Evolutionary conservation across 2,113 vertebrate species (phyloP), one percentile per base, ranked within the genome.

Genomic region (Chloroceryle aenea): DNA sequence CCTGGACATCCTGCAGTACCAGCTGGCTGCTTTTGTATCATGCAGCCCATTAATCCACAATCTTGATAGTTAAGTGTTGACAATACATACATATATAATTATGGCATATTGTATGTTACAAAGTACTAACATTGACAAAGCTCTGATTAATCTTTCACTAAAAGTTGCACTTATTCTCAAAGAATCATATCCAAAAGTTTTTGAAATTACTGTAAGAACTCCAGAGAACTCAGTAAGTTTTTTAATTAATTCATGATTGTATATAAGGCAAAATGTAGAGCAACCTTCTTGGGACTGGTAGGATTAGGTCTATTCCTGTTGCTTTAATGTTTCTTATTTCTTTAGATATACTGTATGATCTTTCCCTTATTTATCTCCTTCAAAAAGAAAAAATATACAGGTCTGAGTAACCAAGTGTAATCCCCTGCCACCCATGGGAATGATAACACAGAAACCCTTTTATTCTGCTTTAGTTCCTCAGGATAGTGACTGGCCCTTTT

Each of bases 21-120:
- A 56, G 40, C 48, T 59, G 71, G 27, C 45, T 72, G 52, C 29
- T 43, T 71, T 56, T 1, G 2, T 40, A 15, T 3, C 2, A 0
- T 17, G 34, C 67, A 90, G 42, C 66, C 77, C 67, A 11, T 55
- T 14, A 55, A 76, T 12, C n/a, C 45, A 14, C 14, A 8, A 32
- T 4, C 59, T 32, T 30, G 42, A 48, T 14, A 32, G 9, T 38
- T 1, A 1, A 45, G 20, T 20, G 43, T 5, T 82, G 74, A 15
- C 62, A 34, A 15, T 19, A 58, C 29, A 21, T 21, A 23, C n/a
- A n/a, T 12, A 7, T 38, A 55, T 38, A 38, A 19, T 7, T 5
- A 26, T 8, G 15, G 45, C 48, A 52, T 38, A n/a, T 15, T 1
- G 0, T 5, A 16, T 14, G 25, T 4, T 21, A 21, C 21, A 4